These are phyloP conservation scores for Platycnemis pennipes DNA, from an alignment of 2,888 invertebrate genomes.

Conservation along the genomic window DNA sequence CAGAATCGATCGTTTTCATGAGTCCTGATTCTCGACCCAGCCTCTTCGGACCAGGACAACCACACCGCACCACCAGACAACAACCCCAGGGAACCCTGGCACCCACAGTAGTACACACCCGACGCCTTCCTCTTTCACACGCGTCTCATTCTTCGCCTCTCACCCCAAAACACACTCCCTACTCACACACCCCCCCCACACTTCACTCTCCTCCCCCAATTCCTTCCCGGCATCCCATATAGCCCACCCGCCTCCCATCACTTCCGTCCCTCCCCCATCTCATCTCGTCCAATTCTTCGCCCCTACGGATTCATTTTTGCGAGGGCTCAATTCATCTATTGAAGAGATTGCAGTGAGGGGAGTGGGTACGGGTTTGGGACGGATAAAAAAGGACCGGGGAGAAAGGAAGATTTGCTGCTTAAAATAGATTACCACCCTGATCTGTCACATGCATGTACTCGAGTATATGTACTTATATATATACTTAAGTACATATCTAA, in stretches of 20 bases:
- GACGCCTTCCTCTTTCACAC: not conserved
- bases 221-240: not conserved
- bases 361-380: not conserved
- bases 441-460: not conserved
- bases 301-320: conserved; percentile 23
- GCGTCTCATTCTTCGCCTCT: not conserved
- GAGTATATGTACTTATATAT: not conserved
- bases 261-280: not conserved
- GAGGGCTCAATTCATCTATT: conserved; percentile 39
- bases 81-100: too few species aligned
- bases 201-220: not conserved
- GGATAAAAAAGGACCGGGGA: not conserved
- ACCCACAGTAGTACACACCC: not conserved
- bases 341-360: not conserved
- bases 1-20: too few species aligned
- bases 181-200: not conserved
- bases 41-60: too few species aligned
- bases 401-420: conserved; percentile 5
- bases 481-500: not conserved
- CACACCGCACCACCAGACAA: too few species aligned
- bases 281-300: conserved; percentile 38
- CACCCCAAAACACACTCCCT: not conserved
- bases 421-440: conserved; percentile 4
- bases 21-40: too few species aligned
- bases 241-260: not conserved